These are phyloP conservation scores for Datnioides undecimradiatus DNA, from an alignment of 2,113 vertebrate genomes.

Conservation along the genomic window DNA sequence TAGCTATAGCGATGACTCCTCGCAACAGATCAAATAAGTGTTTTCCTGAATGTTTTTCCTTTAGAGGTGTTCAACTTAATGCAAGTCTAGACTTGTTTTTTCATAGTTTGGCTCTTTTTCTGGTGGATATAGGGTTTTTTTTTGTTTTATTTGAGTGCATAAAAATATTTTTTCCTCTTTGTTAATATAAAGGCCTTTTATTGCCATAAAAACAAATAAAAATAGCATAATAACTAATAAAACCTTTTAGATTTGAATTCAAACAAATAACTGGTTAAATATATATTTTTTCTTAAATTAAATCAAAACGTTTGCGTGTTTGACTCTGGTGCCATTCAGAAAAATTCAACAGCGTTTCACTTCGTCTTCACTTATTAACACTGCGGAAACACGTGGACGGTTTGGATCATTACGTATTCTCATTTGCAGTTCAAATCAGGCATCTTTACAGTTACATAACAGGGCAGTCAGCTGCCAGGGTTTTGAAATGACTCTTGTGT, in stretches of 20 bases:
- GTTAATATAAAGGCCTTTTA: too few species aligned
- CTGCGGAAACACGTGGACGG: neutral
- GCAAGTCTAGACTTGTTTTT: too few species aligned
- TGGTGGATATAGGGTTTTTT: neutral
- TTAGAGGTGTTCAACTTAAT: too few species aligned
- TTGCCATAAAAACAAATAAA: neutral
- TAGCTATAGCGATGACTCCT: too few species aligned
- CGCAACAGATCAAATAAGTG: too few species aligned
- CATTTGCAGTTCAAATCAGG: neutral
- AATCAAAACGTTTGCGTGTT: neutral
- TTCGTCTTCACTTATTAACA: neutral
- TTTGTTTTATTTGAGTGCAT: neutral
- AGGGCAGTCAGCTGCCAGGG: conserved; percentile 20
- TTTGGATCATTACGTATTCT: neutral
- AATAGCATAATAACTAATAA: neutral
- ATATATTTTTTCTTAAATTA: neutral
- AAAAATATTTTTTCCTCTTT: neutral
- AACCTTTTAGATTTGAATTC: neutral
- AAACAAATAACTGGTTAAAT: too few species aligned
- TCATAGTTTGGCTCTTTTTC: too few species aligned
- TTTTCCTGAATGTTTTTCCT: too few species aligned
- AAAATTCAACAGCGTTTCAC: neutral
- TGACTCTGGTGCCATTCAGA: neutral
- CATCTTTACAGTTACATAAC: conserved; percentile 38
- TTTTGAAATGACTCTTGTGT: conserved; percentile 31